Evolutionary conservation across 2,797 vertebrate genomes (phyloP), one percentile per base, ranked within the genome.

Genomic region (Limnodromus scolopaceus): DNA sequence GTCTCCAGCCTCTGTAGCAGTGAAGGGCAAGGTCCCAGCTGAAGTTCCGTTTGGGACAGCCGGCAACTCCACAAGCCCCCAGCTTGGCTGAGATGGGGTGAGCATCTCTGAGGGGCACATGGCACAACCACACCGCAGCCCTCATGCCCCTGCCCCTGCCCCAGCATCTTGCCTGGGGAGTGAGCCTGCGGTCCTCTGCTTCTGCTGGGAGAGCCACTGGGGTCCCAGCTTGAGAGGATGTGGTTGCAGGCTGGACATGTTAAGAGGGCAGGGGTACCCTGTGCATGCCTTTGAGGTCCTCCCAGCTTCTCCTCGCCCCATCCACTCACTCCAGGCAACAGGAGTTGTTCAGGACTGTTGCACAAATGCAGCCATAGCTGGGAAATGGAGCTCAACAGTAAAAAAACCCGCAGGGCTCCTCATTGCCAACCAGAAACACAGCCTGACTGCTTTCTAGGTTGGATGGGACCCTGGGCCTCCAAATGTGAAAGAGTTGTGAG

Each of bases 61-160:
- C 4, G 10, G 57, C 36, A 84, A 10, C 18, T 10, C 27, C 16
- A 11, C 9, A 25, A 57, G n/a, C 12, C 27, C 23, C 15, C 54
- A 46, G 23, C 20, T 41, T 34, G 27, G 39, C 51, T 61, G n/a
- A 48, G 60, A n/a, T 0, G 5, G 28, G 16, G 19, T 0, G 8
- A 85, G 39, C 32, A 68, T 19, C 39, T 85, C 34, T 1, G 1
- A 24, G 16, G 18, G 10, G n/a, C 0, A 0, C 14, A 3, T 7
- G 28, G 38, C 58, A 89, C 39, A 54, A 13, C 32, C 16, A 6
- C 46, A 13, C 11, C 0, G 0, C 38, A 78, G 39, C 13, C 22
- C 30, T 55, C 27, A 27, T 1, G 2, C 16, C 39, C 16, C 27
- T 1, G 2, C 19, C 39, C 16, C 27, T 48, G 39, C 7, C 11